Base-by-base conservation (phyloP, 2,888 invertebrate genomes). In the Lysandra coridon region DNA sequence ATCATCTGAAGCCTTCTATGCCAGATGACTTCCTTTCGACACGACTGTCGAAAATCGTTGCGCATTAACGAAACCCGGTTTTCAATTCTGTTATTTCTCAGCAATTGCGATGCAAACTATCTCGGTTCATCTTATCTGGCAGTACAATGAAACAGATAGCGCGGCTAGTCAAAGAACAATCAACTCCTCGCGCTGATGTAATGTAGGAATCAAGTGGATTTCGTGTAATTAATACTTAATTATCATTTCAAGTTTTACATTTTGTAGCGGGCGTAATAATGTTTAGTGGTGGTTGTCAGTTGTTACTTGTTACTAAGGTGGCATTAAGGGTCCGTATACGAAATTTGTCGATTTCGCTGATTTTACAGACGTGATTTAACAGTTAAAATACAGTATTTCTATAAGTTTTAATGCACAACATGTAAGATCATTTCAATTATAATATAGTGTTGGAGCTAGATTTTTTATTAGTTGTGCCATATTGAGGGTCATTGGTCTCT, bases 141-240 rank as follows among this genome's bases (percentile, higher is more conserved):
- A 76, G 53, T 57, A 76, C 76, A 76, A 76, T 76, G 53, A 57
- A 76, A 57, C 57, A 76, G 76, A 57, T 76, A 76, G 12, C 33
- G 53, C 76, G 12, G 76, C 53, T 57, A 76, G 76, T 76, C 53
- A 53, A 53, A 76, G 53, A 76, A 53, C 76, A 76, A 76, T 53
- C 1, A 76, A 53, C 76, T 73, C 73, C 12, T 37, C 1, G 23
- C 69, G 69, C 33, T 69, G 69, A 69, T 69, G 33, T 69, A 69
- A 69, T 69, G 69, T 33, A 37, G 33, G 69, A 69, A 69, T 37
- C 69, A 17, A 14, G 69, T 69, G 69, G 69, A 69, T 69, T 69
- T 69, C 69, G 4, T 69, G 69, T 37, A 69, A 69, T 57, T 57
- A 57, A 57, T 40, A 37, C 0, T 4, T 12, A 53, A 57, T 37